Conservation (phyloP, 2,113 vertebrate species). For the Candoia aspera region DNA sequence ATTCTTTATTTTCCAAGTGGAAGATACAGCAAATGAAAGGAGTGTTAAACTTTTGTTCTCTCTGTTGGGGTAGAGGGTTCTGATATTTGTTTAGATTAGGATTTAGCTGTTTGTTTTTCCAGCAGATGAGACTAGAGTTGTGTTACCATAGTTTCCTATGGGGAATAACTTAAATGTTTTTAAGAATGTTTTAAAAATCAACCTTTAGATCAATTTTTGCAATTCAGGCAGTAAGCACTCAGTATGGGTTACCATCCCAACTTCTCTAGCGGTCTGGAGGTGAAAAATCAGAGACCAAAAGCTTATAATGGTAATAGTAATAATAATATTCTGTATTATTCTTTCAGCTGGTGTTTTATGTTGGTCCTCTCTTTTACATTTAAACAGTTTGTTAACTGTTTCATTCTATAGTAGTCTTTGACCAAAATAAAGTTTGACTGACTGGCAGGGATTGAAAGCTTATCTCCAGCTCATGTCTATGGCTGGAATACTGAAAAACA, state of each 20-base stretch:
- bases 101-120: neutral
- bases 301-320: neutral
- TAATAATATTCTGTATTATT: neutral
- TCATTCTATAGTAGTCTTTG: neutral
- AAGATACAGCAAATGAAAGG: neutral
- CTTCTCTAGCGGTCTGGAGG: neutral
- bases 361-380: neutral
- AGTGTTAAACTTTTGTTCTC: neutral
- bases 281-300: neutral
- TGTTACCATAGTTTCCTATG: neutral
- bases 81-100: neutral
- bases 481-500: no score
- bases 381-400: neutral
- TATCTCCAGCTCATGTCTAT: no score
- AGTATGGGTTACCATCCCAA: neutral
- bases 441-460: no score
- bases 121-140: neutral
- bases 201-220: neutral
- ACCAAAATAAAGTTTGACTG: neutral
- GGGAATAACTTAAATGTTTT: neutral
- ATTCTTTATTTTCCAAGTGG: neutral
- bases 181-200: neutral
- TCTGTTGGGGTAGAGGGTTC: neutral
- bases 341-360: neutral
- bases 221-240: neutral